phyloP scores from a whole-genome alignment of 1,140 invertebrate genomes.

The Drosophila prosaltans region DNA sequence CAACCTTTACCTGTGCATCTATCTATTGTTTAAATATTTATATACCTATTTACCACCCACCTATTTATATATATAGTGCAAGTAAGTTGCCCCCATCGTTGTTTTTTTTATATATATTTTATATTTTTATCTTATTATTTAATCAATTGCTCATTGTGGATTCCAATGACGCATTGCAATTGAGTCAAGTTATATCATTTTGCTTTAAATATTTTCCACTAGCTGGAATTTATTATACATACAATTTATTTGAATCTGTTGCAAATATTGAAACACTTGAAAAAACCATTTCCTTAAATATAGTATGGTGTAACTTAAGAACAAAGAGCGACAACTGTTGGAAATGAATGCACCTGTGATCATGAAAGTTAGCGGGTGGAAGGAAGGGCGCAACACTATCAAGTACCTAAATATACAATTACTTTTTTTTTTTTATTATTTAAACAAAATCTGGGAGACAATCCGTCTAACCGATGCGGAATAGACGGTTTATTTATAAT shows the following conservation, averaged over 20 bases:
- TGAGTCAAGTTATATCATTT: slow-evolving; percentile 8
- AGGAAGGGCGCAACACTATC: too few relatives aligned
- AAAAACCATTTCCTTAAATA: too few relatives aligned
- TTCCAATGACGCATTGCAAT: slow-evolving; percentile 15
- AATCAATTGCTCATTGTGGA: slow-evolving; percentile 26
- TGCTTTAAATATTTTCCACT: too few relatives aligned
- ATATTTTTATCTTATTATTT: slow-evolving; percentile 8
- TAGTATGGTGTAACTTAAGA: too few relatives aligned
- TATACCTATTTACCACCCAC: background rate
- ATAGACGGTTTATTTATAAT: slow-evolving; percentile 20
- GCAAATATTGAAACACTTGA: too few relatives aligned
- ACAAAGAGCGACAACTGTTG: too few relatives aligned
- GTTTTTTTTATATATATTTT: slow-evolving; percentile 26
- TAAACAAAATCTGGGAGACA: too few relatives aligned
- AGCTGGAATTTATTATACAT: background rate
- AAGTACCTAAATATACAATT: too few relatives aligned
- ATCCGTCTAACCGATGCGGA: background rate
- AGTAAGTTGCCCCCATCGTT: slow-evolving; percentile 16
- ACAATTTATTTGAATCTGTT: too few relatives aligned
- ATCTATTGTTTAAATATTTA: slow-evolving; percentile 1
- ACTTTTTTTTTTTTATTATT: too few relatives aligned
- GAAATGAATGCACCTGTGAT: too few relatives aligned
- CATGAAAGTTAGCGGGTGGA: too few relatives aligned
- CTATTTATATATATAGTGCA: background rate
- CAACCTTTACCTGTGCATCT: background rate